Conservation (phyloP, 2,888 invertebrate genomes). For the Brenthis ino region DNA sequence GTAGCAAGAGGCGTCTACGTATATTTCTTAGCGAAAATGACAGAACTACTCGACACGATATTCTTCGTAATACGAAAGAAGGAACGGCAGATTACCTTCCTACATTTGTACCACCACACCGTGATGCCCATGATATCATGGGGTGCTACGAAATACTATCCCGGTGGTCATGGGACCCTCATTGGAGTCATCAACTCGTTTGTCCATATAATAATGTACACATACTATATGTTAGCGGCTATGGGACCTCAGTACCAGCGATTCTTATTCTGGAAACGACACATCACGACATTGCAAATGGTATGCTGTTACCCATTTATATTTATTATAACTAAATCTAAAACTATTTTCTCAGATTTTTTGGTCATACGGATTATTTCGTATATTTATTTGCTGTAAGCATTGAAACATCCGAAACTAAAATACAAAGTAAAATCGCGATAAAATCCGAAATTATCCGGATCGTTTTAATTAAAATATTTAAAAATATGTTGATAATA, state of each 20-base stretch:
- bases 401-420: no score
- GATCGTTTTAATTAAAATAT: no score
- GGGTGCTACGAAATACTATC: constrained; percentile 94
- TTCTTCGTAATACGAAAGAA: constrained; percentile 97
- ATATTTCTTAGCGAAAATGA: constrained; percentile 94
- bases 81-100: constrained; percentile 92
- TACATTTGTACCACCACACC: constrained; percentile 96
- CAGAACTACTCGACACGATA: constrained; percentile 94
- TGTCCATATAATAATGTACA: constrained; percentile 97
- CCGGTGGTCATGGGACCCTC: constrained; percentile 95
- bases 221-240: constrained; percentile 94
- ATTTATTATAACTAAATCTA: no score
- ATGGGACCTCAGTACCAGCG: constrained; percentile 93
- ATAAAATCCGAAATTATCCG: no score
- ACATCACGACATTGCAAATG: constrained; percentile 95
- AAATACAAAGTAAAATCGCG: no score
- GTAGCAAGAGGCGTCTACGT: constrained; percentile 89
- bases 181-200: constrained; percentile 96
- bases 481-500: no score
- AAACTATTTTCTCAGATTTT: no score
- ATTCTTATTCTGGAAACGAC: constrained; percentile 96
- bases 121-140: constrained; percentile 97
- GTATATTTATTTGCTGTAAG: no score
- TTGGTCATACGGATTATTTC: no score
- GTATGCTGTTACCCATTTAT: constrained; percentile 70